Base-by-base conservation (phyloP, 2,888 invertebrate genomes). In the Heliconius erato region DNA sequence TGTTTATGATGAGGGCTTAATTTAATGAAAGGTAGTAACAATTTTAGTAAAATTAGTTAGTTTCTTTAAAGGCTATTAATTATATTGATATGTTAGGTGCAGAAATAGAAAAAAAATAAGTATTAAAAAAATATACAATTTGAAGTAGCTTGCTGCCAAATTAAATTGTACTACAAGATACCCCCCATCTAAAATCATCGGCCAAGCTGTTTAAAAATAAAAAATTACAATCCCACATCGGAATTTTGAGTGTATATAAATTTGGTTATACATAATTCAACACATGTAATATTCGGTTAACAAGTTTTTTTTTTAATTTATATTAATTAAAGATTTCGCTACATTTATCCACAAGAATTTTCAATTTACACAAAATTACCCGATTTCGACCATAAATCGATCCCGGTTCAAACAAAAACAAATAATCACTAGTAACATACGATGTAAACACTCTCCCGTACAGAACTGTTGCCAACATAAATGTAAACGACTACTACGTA, bases 381-480 rank as follows among this genome's bases (percentile, higher is more conserved):
- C 68, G 67, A 78, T 32, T 32, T 44, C 67, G 28, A 32, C 28
- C 81, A 84, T 82, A 84, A 82, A 84, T 84, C 84, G 79, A 80
- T 76, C 78, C 65, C 40, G 78, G 23, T 26, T 67, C 76, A 68
- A 68, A 77, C 77, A 35, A 83, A 80, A 79, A 83, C 82, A 82
- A 84, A 84, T 82, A 82, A 82, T 82, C 78, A 84, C 59, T 35
- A 9, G 65, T 69, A 74, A 82, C 72, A 63, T 84, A 84, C 65
- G 79, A 69, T 71, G 77, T 77, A 68, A 74, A 72, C 79, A 76
- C 79, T 74, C 79, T 63, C 63, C 3, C 35, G 65, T 67, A 19
- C 77, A 82, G 71, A 80, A 77, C 63, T 32, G 63, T 77, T 82
- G 84, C 82, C 84, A 84, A 82, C 82, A 79, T 44, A 84, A 84